Percentiles rank a stretch among this genome's conserved stretches.
Evolutionary conservation across 1,140 invertebrate species (phyloP).

Genomic region (Stegodyphus mimosarum): DNA sequence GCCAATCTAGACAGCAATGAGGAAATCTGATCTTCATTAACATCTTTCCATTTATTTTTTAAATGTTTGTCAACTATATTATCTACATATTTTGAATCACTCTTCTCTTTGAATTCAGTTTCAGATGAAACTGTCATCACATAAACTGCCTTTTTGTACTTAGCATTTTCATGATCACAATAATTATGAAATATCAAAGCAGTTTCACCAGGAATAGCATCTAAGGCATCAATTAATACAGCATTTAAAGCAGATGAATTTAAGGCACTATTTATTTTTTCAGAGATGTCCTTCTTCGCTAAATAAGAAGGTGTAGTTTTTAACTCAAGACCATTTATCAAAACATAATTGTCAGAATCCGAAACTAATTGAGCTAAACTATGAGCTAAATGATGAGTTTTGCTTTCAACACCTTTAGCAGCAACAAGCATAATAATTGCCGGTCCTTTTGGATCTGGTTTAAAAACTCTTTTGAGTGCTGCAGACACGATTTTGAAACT

Average conservation of each 20-base stretch:
- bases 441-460: not conserved
- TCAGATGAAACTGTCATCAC: not conserved
- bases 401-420: not conserved
- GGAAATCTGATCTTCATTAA: no score
- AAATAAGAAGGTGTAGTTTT: not conserved
- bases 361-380: not conserved
- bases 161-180: constrained; percentile 4
- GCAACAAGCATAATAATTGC: not conserved
- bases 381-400: not conserved
- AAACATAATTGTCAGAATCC: not conserved
- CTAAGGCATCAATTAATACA: not conserved
- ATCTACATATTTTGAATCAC: no score
- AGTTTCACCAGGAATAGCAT: constrained; percentile 1
- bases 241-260: not conserved
- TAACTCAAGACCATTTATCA: not conserved
- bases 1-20: no score
- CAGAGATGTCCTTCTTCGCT: not conserved
- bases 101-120: no score
- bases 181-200: not conserved
- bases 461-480: no score
- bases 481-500: no score
- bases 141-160: not conserved
- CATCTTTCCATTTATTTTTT: no score
- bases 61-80: no score
- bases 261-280: not conserved